Base-by-base conservation (phyloP, 2,888 invertebrate species). In the Sepioteuthis lessoniana region DNA sequence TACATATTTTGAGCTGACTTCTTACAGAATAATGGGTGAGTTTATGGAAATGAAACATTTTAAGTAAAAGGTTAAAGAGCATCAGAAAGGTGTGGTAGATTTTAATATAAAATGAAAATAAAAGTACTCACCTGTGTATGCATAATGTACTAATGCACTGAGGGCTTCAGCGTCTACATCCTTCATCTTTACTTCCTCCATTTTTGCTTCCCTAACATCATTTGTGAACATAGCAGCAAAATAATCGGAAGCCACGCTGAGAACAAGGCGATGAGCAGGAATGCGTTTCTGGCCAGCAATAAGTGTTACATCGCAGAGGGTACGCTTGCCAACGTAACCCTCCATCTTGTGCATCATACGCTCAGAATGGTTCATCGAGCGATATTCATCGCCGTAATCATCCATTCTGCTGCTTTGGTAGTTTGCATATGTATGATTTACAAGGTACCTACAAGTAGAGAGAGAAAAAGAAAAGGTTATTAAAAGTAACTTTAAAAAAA, bases 141-240 rank as follows among this genome's bases (percentile, higher is more conserved):
- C 99, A 97, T 99, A 99, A 97, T 98, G 98, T 50, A 99, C 98
- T 94, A 99, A 98, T 94, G 98, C 98, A 97, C 98, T 98, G 94
- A 99, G 98, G 60, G 99, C 98, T 97, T 98, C 98, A 42, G 98
- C 98, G 96, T 98, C 98, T 91, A 99, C 98, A 96, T 98, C 98
- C 95, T 98, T 98, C 95, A 99, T 97, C 94, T 98, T 98, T 90
- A 99, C 98, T 97, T 99, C 99, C 95, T 98, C 98, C 97, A 98
- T 98, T 95, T 98, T 98, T 16, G 98, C 98, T 97, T 99, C 99
- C 95, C 98, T 98, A 95, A 99, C 97, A 94, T 98, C 98, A 94
- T 98, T 98, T 47, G 98, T 99, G 97, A 99, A 99, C 99, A 99
- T 99, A 91, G 99, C 99, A 92, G 98, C 98, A 97, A 99, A 99